Base-by-base conservation (phyloP, 2,888 invertebrate species). In the Rosalia funebris region DNA sequence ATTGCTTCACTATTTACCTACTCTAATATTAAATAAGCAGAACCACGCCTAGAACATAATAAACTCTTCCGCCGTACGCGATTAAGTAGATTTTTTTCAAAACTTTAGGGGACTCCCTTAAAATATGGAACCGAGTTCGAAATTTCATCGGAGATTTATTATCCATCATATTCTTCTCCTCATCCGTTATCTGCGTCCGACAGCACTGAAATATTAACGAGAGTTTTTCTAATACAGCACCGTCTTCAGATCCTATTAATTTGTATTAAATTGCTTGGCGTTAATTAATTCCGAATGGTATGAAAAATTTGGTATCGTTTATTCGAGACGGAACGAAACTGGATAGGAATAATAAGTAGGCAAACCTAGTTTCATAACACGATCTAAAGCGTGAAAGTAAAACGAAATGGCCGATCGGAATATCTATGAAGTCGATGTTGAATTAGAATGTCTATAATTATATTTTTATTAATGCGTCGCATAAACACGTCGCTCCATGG, bases 221-320 rank as follows among this genome's bases (percentile, higher is more conserved):
- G 46, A 46, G 48, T 62, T 68, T 62, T 60, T 62, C 50, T 44
- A 41, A 11, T 48, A 52, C 31, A 41, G 56, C 60, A 31, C 48
- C 62, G 56, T 57, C 57, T 59, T 53, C 45, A 47, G 56, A 46
- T 58, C 55, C 61, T 59, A 67, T 68, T 65, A 68, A 68, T 70
- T 68, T 63, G 57, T 59, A 54, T 62, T 64, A 66, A 68, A 68
- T 62, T 67, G 59, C 67, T 50, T 15, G 20, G 59, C 62, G 63
- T 56, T 68, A 70, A 70, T 70, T 70, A 70, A 70, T 66, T 68
- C 59, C 45, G 53, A 63, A 60, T 50, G 57, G 54, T 32, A 57
- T 60, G 63, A 66, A 69, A 69, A 69, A 67, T 65, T 54, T 48
- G 58, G 56, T 17, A 39, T 45, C 62, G 57, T 63, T 58, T 53